Evolutionary conservation across 1,140 invertebrate genomes (phyloP), one percentile per base, ranked within the genome.

Genomic region (Lineus longissimus): DNA sequence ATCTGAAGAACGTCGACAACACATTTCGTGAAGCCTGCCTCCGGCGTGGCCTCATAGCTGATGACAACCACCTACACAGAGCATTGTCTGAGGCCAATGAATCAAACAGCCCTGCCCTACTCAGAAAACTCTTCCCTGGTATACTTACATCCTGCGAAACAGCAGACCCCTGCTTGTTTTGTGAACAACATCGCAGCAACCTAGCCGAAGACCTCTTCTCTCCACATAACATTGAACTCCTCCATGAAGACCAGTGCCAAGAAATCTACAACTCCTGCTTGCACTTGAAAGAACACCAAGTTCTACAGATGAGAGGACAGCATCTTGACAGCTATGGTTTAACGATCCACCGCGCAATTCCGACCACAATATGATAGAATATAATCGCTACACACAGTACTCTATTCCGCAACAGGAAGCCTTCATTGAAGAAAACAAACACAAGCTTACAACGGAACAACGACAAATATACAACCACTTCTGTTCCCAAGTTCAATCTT

Each of bases 221-320:
- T 51, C 19, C 4, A 4, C 70, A 67, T 68, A 67, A 68, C 70
- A 23, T 70, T 80, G 72, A 69, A 58, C n/a, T 6, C 4, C 19
- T 27, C 6, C n/a, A 51, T 7, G 6, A 51, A n/a, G n/a, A 51
- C 47, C 6, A 51, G 4, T 7, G n/a, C n/a, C 4, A 51, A 23
- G 4, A 27, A 6, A 51, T 51, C n/a, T 7, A n/a, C 4, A 19
- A 51, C n/a, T 7, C 6, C 47, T 51, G 47, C n/a, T n/a, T 43
- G 11, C 11, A 11, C 11, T 43, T 11, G 19, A 43, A 13, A 13
- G 11, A 11, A 13, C 11, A 43, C 19, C 19, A 43, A 43, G 19
- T 11, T 43, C 40, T 43, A 19, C 11, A 43, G 11, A 13, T 13
- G 11, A 13, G 19, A 13, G 40, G 40, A 11, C 40, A 13, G 19